Conservation (phyloP, 2,113 vertebrate species). For the Chaetodon auriga region DNA sequence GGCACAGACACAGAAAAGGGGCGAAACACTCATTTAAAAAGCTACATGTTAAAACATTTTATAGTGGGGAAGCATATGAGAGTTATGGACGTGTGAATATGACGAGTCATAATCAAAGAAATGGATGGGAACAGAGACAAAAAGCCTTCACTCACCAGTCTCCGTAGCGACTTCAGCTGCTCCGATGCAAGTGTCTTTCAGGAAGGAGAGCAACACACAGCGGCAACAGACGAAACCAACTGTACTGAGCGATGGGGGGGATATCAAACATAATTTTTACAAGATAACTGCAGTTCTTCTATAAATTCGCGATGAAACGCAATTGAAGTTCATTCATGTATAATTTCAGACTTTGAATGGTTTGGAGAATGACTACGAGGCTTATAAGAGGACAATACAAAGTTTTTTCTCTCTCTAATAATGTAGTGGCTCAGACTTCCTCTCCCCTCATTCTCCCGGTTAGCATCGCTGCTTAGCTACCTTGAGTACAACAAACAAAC, state of each 20-base stretch:
- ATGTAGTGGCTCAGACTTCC: conserved; percentile 54
- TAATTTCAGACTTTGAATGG: rapidly evolving
- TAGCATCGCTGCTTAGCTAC: conserved; percentile 35
- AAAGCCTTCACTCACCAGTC: conserved; percentile 49
- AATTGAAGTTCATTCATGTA: rapidly evolving
- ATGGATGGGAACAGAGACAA: neutral
- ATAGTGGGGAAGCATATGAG: rapidly evolving
- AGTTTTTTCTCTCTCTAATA: neutral
- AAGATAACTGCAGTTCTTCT: rapidly evolving
- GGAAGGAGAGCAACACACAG: conserved; percentile 77
- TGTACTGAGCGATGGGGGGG: neutral
- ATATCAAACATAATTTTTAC: neutral
- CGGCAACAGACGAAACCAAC: conserved; percentile 82
- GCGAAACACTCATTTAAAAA: conserved; percentile 30
- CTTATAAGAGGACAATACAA: neutral
- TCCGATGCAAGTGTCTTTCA: conserved; percentile 71
- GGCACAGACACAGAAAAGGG: conserved; percentile 22
- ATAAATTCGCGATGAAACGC: rapidly evolving
- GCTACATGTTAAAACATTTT: neutral
- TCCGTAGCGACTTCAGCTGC: conserved; percentile 38
- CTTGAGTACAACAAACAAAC: conserved; percentile 3
- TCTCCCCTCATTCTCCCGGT: conserved; percentile 17
- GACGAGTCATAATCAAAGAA: neutral
- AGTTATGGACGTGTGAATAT: neutral
- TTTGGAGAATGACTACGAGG: neutral